Conservation (phyloP, 2,797 vertebrate genomes). For the Esox masquinongy region DNA sequence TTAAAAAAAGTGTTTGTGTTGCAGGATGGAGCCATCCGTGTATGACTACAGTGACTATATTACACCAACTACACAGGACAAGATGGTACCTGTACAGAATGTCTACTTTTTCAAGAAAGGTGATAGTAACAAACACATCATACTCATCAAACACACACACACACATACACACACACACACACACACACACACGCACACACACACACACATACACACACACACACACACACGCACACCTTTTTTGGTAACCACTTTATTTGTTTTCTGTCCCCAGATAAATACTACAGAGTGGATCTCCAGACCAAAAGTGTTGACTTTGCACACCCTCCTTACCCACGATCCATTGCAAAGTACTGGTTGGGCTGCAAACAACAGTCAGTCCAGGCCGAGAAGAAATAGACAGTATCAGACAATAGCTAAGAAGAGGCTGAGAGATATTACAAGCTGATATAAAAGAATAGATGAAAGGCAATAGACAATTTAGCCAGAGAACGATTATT, state of each 20-base stretch:
- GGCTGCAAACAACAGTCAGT: conserved; percentile 73
- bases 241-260: background rate
- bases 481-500: background rate
- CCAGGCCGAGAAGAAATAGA: conserved; percentile 66
- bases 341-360: conserved; percentile 92
- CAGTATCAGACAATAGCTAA: background rate
- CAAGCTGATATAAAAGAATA: conserved; percentile 60
- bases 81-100: conserved; percentile 82
- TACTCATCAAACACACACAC: background rate
- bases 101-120: conserved; percentile 92
- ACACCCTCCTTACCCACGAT: conserved; percentile 86
- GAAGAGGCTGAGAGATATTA: background rate
- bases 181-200: background rate
- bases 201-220: background rate
- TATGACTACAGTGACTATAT: conserved; percentile 37
- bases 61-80: conserved; percentile 35
- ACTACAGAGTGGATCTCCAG: conserved; percentile 88
- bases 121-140: conserved; percentile 48
- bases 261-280: conserved; percentile 81
- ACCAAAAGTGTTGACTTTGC: conserved; percentile 78
- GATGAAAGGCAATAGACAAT: conserved; percentile 35
- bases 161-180: background rate
- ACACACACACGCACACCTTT: background rate
- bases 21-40: background rate
- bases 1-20: background rate